Evolutionary conservation across 2,113 vertebrate genomes (phyloP), one percentile per base, ranked within the genome.

Genomic region (cattle (Bos taurus)): DNA sequence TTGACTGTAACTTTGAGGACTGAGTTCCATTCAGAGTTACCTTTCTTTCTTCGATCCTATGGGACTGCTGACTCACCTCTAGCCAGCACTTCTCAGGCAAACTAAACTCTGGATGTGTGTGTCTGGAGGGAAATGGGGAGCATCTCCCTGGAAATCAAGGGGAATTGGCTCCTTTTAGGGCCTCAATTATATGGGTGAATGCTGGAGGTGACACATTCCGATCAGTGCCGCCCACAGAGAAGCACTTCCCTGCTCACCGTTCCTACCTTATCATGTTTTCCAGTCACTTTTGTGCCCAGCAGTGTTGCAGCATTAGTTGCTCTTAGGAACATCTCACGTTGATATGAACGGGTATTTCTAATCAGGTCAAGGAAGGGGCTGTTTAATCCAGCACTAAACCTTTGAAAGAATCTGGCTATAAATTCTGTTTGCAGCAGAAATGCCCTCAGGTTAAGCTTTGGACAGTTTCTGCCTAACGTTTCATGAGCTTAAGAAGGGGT

Each of bases 371-470:
- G 93, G 48, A 93, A 91, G 92, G 43, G 77, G 80, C 57, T 83
- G 16, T 90, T 97, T 96, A 90, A 90, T 81, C 82, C 82, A 97
- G 60, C 82, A 94, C 74, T 84, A 91, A 97, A 94, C 85, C 91
- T 95, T 94, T 88, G 91, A 89, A 95, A 67, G 64, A 85, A 36
- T 60, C 81, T 97, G 64, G 21, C 96, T 91, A 26, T 94, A 94
- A 97, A 95, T 95, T 94, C 64, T 92, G 25, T 95, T 91, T 82
- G 54, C n/a, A 91, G 89, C 23, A 90, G 88, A 96, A 95, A 71
- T 64, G 52, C 60, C 84, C n/a, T 95, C 23, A 33, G 62, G 43
- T n/a, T 95, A 84, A 90, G 93, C 87, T 46, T 6, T 50, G 77
- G 33, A 60, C 28, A 33, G 46, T 60, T 94, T 84, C 50, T 71